Conservation (phyloP, 2,888 invertebrate species). For the Ephialtes manifestator region DNA sequence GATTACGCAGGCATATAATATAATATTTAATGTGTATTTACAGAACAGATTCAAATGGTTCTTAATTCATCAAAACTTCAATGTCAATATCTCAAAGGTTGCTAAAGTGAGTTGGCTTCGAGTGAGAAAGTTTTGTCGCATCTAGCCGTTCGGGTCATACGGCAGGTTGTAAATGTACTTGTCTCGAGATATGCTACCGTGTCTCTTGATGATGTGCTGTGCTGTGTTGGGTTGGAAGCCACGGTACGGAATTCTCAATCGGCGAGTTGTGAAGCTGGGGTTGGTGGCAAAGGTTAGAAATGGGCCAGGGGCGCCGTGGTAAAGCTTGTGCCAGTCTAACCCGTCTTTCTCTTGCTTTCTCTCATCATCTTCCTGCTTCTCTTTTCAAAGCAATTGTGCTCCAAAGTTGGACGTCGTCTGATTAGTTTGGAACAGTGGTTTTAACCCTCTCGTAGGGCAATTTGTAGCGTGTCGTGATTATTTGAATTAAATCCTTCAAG, state of each 20-base stretch:
- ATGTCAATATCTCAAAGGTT: not conserved
- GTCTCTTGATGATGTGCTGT: not conserved
- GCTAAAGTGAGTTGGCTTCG: not conserved
- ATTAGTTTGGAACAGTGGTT: conserved; percentile 66
- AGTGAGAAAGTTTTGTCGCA: not conserved
- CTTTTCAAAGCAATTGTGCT: conserved; percentile 24
- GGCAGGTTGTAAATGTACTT: not conserved
- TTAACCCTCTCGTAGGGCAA: conserved; percentile 40
- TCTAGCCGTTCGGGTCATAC: not conserved
- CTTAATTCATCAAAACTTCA: not conserved
- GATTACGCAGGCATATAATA: no score
- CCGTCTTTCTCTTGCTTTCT: conserved; percentile 21
- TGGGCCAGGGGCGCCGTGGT: conserved; percentile 1
- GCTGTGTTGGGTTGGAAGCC: conserved; percentile 21
- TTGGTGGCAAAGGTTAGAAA: conserved; percentile 25
- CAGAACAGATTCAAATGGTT: no score
- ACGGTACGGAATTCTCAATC: conserved; percentile 35
- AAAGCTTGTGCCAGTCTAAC: conserved; percentile 8
- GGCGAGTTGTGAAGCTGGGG: conserved; percentile 38
- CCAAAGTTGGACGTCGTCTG: conserved; percentile 62
- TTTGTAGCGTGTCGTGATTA: conserved; percentile 48
- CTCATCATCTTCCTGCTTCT: conserved; percentile 14
- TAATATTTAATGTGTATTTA: no score
- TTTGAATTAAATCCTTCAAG: conserved; percentile 44
- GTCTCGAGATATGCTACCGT: not conserved